phyloP scores from a whole-genome alignment of 2,797 vertebrate genomes.

The Moxostoma hubbsi region DNA sequence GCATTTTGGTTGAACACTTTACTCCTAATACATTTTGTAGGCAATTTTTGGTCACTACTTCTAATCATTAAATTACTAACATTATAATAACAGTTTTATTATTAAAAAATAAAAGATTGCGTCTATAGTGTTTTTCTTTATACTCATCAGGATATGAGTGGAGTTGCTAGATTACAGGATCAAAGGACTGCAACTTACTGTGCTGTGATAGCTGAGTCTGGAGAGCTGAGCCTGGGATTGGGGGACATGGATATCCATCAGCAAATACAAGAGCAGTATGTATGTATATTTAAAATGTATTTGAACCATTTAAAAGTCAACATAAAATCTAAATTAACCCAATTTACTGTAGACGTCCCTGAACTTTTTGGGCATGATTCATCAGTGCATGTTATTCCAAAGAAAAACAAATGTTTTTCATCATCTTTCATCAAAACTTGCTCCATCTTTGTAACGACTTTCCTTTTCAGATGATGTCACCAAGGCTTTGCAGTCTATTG shows the following conservation, averaged over 20 bases:
- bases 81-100: neutral
- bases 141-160: constrained; percentile 78
- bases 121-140: neutral
- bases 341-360: no score
- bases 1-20: neutral
- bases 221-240: constrained; percentile 85
- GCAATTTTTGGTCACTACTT: neutral
- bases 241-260: constrained; percentile 92
- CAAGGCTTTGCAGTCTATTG: no score
- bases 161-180: constrained; percentile 76
- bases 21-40: neutral
- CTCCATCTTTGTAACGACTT: no score
- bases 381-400: no score
- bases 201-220: constrained; percentile 78
- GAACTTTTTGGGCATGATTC: no score
- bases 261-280: constrained; percentile 84
- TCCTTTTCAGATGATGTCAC: no score
- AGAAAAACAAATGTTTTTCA: no score
- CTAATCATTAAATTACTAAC: neutral
- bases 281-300: constrained; percentile 64
- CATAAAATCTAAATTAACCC: no score
- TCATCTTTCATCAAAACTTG: no score
- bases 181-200: constrained; percentile 88
- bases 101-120: neutral
- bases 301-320: neutral